Evolutionary conservation across 64 coral and sea anemone species (phyloP).

Genomic region (Exaiptasia diaphana): DNA sequence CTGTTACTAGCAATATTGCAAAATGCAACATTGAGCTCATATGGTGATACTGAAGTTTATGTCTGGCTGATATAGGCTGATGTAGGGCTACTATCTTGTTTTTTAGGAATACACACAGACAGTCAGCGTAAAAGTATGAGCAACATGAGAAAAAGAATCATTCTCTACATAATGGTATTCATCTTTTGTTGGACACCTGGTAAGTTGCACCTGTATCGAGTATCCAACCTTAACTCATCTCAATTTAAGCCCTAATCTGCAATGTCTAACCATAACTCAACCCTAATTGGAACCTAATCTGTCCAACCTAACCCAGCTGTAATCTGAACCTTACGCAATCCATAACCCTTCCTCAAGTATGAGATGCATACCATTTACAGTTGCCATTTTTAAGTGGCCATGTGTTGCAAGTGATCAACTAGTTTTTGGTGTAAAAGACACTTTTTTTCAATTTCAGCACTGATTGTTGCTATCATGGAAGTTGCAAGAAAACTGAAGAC

Average conservation of each 20-base stretch:
- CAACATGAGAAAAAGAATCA: constrained; percentile 49
- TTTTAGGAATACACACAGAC: constrained; percentile 71
- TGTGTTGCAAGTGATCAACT: too few species aligned
- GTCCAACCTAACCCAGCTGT: neutral
- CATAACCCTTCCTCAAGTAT: neutral
- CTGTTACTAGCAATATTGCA: too few species aligned
- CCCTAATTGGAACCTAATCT: neutral
- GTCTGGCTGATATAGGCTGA: neutral
- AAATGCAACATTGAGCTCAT: too few species aligned
- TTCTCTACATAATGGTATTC: constrained; percentile 68
- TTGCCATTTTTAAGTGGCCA: too few species aligned
- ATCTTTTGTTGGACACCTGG: constrained; percentile 77
- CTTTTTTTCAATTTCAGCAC: too few species aligned
- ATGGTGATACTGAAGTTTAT: neutral
- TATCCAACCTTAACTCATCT: too few species aligned
- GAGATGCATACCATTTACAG: too few species aligned
- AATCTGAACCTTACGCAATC: neutral
- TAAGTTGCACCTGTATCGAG: neutral
- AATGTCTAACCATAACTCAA: neutral
- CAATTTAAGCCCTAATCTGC: neutral
- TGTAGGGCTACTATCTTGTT: neutral
- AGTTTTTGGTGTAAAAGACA: too few species aligned
- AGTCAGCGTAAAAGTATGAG: constrained; percentile 60
- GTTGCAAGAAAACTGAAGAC: too few species aligned
- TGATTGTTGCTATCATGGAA: too few species aligned